A percentile compares a stretch with the other conserved stretches of the same genome.
phyloP scores from a whole-genome alignment of 2,888 invertebrate genomes.

The Bombylius discolor region DNA sequence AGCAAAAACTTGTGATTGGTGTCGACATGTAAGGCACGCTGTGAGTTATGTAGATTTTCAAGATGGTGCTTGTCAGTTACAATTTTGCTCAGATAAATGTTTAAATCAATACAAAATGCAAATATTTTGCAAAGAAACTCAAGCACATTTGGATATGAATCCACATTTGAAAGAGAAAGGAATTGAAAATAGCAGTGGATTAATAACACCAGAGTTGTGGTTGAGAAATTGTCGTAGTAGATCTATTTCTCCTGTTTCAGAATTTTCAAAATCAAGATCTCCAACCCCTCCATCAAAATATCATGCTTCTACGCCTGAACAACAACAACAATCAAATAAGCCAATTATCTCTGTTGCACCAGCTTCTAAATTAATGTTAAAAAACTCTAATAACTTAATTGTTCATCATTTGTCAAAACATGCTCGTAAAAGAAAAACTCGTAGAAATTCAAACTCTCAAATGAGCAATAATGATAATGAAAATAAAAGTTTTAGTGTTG shows the following conservation, averaged over 20 bases:
- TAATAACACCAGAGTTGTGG: constrained; percentile 89
- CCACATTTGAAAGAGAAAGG: constrained; percentile 50
- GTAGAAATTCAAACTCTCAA: too few relatives aligned
- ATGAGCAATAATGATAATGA: too few relatives aligned
- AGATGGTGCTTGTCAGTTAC: constrained; percentile 81
- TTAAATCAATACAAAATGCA: constrained; percentile 95
- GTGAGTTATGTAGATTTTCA: constrained; percentile 85
- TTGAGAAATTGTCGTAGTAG: constrained; percentile 63
- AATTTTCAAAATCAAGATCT: constrained; percentile 43
- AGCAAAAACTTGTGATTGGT: constrained; percentile 89
- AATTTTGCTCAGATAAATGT: constrained; percentile 87
- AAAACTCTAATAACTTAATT: constrained; percentile 18
- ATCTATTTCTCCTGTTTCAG: constrained; percentile 46
- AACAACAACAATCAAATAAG: constrained; percentile 37
- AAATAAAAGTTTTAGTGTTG: too few relatives aligned
- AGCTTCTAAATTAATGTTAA: constrained; percentile 48
- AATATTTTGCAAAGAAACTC: constrained; percentile 86
- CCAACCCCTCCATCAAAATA: constrained; percentile 32
- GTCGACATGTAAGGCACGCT: constrained; percentile 76
- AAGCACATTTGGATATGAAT: constrained; percentile 78
- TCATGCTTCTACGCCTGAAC: constrained; percentile 18
- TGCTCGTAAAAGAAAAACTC: constrained; percentile 22
- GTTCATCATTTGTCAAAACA: constrained; percentile 22
- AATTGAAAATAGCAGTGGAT: constrained; percentile 28
- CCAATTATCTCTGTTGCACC: constrained; percentile 55